Conservation (phyloP, 2,113 vertebrate genomes). For the Ochotona curzoniae region DNA sequence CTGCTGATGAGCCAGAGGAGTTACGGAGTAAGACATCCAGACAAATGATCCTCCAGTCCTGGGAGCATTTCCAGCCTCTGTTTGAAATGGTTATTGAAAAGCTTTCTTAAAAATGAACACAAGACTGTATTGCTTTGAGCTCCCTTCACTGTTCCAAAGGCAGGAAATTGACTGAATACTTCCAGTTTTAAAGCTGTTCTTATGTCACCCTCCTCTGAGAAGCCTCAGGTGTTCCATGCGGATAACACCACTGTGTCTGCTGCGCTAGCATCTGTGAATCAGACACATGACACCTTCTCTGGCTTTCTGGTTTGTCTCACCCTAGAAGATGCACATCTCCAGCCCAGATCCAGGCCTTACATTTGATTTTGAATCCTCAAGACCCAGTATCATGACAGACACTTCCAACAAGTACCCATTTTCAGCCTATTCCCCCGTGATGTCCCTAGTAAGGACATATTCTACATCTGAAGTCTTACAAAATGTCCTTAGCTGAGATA, state of each 20-base stretch:
- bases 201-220: not conserved
- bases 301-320: not conserved
- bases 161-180: not conserved
- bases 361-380: not conserved
- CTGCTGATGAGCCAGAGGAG: not conserved
- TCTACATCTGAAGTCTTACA: not conserved
- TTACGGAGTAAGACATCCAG: not conserved
- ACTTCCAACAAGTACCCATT: not conserved
- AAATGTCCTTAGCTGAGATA: not conserved
- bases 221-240: not conserved
- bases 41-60: not conserved
- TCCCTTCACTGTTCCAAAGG: not conserved
- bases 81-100: not conserved
- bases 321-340: not conserved
- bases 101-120: not conserved
- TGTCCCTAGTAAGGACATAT: not conserved
- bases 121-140: not conserved
- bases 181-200: not conserved
- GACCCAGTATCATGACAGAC: not conserved
- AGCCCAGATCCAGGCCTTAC: not conserved
- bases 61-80: not conserved
- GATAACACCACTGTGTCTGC: not conserved
- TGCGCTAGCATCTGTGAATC: not conserved
- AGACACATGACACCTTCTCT: not conserved
- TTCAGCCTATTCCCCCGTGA: not conserved